phyloP scores from a whole-genome alignment of 2,888 invertebrate species.

The Hymenopus coronatus region DNA sequence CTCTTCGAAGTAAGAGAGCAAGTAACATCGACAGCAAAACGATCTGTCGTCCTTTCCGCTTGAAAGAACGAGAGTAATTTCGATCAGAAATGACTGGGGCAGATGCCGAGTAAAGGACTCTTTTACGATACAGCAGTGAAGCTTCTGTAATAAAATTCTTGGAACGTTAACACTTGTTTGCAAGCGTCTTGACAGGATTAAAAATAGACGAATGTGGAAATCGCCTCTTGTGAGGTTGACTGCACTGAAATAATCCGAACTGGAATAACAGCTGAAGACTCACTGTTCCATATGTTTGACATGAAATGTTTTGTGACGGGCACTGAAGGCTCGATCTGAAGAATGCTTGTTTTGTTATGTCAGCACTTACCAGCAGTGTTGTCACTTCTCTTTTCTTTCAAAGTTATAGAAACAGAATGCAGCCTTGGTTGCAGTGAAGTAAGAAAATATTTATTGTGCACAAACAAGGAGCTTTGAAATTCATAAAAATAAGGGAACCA shows the following conservation, averaged over 20 bases:
- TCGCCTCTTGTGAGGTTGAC: not conserved
- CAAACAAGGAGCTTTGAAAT: too few species aligned
- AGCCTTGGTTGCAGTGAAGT: too few species aligned
- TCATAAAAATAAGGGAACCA: too few species aligned
- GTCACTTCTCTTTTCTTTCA: too few species aligned
- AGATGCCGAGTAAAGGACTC: not conserved
- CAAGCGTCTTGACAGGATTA: not conserved
- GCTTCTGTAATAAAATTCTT: not conserved
- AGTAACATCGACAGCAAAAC: not conserved
- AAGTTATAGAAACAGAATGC: too few species aligned
- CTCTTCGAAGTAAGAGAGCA: too few species aligned
- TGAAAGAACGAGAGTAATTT: not conserved
- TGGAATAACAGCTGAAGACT: not conserved
- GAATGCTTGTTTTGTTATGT: not conserved
- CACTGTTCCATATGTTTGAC: not conserved
- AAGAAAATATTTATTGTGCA: too few species aligned
- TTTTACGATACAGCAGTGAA: not conserved
- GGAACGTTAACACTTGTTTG: not conserved
- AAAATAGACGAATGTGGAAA: not conserved
- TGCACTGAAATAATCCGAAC: not conserved
- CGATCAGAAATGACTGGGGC: too few species aligned
- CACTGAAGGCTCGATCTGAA: not conserved
- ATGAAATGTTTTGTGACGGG: not conserved
- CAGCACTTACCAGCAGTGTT: not conserved
- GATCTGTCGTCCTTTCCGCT: not conserved